phyloP scores from a whole-genome alignment of 2,888 invertebrate species.

The Beris morrisii region DNA sequence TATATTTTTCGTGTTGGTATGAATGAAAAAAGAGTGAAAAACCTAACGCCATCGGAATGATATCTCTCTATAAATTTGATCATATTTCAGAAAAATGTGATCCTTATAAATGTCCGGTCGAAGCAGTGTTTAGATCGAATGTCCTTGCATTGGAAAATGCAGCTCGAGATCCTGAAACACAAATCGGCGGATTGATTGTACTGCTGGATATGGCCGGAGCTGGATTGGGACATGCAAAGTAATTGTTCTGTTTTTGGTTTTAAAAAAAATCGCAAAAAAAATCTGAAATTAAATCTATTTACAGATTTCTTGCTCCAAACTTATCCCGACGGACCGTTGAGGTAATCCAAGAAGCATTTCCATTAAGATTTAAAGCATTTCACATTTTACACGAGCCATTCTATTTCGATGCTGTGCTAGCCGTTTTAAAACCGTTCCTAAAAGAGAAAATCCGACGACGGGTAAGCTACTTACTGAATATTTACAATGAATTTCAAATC shows the following conservation, averaged over 20 bases:
- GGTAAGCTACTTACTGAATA: constrained; percentile 22
- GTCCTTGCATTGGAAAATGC: constrained; percentile 60
- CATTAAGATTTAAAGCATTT: constrained; percentile 67
- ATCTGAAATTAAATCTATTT: constrained; percentile 2
- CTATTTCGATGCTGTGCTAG: constrained; percentile 73
- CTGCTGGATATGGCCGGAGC: constrained; percentile 56
- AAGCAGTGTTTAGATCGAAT: constrained; percentile 60
- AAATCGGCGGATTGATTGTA: constrained; percentile 57
- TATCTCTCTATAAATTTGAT: too few relatives aligned
- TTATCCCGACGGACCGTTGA: constrained; percentile 57
- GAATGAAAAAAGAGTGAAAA: too few relatives aligned
- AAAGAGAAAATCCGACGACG: constrained; percentile 64
- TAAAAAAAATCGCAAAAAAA: background rate
- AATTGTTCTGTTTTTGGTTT: background rate
- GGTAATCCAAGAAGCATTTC: constrained; percentile 62
- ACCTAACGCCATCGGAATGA: too few relatives aligned
- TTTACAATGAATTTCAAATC: background rate
- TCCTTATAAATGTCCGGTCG: constrained; percentile 56
- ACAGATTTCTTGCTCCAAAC: constrained; percentile 55
- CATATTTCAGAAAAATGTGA: constrained; percentile 55
- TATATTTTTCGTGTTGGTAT: constrained; percentile 57
- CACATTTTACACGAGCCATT: constrained; percentile 75
- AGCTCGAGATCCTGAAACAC: constrained; percentile 60
- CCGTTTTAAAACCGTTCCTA: constrained; percentile 71
- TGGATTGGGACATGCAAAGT: constrained; percentile 58